A percentile compares a stretch with the other conserved stretches of the same genome.
Evolutionary conservation across 2,888 invertebrate species (phyloP).

Genomic region (Pachydiplax longipennis): DNA sequence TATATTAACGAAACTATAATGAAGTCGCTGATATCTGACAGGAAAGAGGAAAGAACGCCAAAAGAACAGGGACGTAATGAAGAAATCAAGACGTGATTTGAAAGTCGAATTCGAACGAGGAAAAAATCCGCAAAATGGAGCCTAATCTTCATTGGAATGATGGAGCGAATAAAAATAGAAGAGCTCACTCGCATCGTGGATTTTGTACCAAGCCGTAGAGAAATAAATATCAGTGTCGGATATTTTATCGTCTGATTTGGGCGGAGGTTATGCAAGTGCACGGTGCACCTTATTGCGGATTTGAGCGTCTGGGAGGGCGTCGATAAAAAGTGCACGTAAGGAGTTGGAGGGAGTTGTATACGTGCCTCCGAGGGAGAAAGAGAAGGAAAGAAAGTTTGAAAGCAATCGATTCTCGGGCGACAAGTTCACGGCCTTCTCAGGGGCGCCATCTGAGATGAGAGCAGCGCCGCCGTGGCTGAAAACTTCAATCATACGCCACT

Average conservation of each 20-base stretch:
- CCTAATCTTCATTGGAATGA: too few relatives aligned
- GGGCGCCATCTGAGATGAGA: constrained; percentile 14
- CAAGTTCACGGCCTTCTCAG: constrained; percentile 30
- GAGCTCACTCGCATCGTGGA: too few relatives aligned
- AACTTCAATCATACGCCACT: neutral
- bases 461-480: neutral
- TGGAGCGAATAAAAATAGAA: too few relatives aligned
- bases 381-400: neutral
- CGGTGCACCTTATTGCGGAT: neutral
- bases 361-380: neutral
- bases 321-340: neutral
- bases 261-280: neutral
- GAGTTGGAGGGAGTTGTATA: neutral
- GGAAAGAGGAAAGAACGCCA: too few relatives aligned
- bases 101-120: too few relatives aligned
- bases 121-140: too few relatives aligned
- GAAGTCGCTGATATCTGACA: too few relatives aligned
- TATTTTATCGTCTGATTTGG: neutral
- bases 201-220: too few relatives aligned
- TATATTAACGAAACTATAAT: too few relatives aligned
- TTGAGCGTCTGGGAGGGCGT: neutral
- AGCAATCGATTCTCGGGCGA: constrained; percentile 9
- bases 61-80: too few relatives aligned
- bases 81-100: too few relatives aligned
- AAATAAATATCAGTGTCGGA: neutral